Evolutionary conservation across 1,140 invertebrate species (phyloP).

Genomic region (Rhysida immarginata): DNA sequence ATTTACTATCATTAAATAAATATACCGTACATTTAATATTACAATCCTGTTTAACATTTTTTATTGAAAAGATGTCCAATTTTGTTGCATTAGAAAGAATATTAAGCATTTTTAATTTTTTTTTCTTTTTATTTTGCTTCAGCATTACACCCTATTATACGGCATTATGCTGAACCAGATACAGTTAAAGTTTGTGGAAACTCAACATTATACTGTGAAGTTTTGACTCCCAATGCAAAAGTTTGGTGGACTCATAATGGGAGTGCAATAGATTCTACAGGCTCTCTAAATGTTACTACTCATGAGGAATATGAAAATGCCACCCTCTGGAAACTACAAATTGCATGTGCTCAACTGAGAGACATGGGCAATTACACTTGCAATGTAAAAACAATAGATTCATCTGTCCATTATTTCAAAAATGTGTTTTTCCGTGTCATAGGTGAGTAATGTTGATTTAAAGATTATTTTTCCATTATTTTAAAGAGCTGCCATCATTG

Average conservation of each 20-base stretch:
- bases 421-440: background rate
- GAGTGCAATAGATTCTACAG: background rate
- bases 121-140: background rate
- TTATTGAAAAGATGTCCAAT: no score
- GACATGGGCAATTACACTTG: conserved; percentile 4
- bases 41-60: no score
- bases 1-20: no score
- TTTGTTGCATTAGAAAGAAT: no score
- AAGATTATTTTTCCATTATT: no score
- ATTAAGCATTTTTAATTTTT: conserved; percentile 1
- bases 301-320: background rate
- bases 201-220: background rate
- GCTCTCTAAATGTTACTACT: background rate
- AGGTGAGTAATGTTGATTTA: no score
- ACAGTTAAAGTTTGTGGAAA: background rate
- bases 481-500: no score
- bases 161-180: background rate
- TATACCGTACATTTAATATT: no score
- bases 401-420: background rate
- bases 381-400: conserved; percentile 1
- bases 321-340: background rate
- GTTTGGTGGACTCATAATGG: conserved; percentile 6
- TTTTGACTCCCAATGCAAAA: background rate
- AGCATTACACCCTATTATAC: background rate
- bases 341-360: background rate